Conservation (phyloP, 2,113 vertebrate genomes). For the Pangasianodon hypophthalmus region DNA sequence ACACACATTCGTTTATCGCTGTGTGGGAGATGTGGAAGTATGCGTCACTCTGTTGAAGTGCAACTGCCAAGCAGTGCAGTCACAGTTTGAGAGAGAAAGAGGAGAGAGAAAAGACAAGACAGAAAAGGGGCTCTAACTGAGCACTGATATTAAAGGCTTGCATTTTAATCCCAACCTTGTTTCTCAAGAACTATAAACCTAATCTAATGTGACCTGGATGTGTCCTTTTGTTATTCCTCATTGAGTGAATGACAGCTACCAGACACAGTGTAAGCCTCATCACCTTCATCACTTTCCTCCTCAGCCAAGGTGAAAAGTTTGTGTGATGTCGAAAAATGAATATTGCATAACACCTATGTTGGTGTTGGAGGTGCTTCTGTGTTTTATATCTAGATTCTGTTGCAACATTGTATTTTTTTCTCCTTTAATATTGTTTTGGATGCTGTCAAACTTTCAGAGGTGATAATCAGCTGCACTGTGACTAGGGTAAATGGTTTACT, state of each 20-base stretch:
- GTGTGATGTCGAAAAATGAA: slow-evolving; percentile 9
- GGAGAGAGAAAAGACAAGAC: not conserved
- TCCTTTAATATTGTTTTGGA: not conserved
- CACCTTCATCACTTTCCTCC: not conserved
- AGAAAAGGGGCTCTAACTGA: not conserved
- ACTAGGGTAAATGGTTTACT: not conserved
- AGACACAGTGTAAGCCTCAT: not conserved
- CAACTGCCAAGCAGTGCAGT: slow-evolving; percentile 35
- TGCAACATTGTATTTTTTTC: slow-evolving; percentile 5
- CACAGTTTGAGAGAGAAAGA: not conserved
- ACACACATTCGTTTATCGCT: slow-evolving; percentile 37
- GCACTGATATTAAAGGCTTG: slow-evolving; percentile 3
- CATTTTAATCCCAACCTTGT: slow-evolving; percentile 12
- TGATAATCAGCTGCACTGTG: not conserved
- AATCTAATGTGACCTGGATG: slow-evolving; percentile 16
- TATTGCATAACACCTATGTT: not conserved
- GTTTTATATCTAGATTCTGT: slow-evolving; percentile 22
- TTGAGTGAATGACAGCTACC: not conserved
- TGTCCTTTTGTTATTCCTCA: slow-evolving; percentile 7
- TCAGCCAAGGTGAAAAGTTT: slow-evolving; percentile 31
- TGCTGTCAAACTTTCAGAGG: not conserved
- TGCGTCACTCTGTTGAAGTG: slow-evolving; percentile 39
- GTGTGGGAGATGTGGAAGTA: slow-evolving; percentile 34
- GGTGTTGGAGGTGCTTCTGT: not conserved
- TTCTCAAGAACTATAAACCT: slow-evolving; percentile 39